A percentile compares a stretch with the other conserved stretches of the same genome.
Conservation (phyloP, 2,113 vertebrate species). For the Sterna hirundo region DNA sequence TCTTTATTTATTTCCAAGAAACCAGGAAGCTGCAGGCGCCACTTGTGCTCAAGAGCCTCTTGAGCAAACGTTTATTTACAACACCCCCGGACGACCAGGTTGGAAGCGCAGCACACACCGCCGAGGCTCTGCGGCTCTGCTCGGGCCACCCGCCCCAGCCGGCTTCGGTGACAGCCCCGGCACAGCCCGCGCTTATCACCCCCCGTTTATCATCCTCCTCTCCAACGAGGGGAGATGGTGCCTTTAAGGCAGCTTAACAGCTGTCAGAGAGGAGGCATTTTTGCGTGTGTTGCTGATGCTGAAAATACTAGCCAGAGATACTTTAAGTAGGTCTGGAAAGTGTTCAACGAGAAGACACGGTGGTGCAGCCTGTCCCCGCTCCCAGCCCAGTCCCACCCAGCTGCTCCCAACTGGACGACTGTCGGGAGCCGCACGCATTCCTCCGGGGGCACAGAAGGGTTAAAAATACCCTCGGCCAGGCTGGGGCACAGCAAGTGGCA, state of each 20-base stretch:
- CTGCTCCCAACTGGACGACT: conserved; percentile 51
- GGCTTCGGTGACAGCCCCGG: not conserved
- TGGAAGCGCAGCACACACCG: not conserved
- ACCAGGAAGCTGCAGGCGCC: not conserved
- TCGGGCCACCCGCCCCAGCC: fast-evolving
- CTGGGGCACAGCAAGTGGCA: conserved; percentile 61
- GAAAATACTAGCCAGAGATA: conserved; percentile 64
- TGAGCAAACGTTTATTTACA: not conserved
- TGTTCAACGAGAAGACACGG: conserved; percentile 38
- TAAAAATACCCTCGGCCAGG: conserved; percentile 73
- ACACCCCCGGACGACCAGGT: not conserved
- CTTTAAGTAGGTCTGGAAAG: conserved; percentile 68
- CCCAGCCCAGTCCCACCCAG: conserved; percentile 60
- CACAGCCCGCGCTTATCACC: not conserved
- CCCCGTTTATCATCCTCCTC: not conserved
- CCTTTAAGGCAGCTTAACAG: conserved; percentile 60
- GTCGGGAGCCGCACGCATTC: conserved; percentile 66
- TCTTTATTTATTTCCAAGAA: not conserved
- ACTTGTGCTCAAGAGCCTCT: not conserved
- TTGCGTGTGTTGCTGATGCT: conserved; percentile 42
- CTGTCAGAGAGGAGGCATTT: conserved; percentile 62
- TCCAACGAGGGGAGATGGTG: not conserved
- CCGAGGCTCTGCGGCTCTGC: not conserved
- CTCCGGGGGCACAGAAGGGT: conserved; percentile 52
- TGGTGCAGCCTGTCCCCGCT: conserved; percentile 3